A percentile compares a stretch with the other conserved stretches of the same genome.
phyloP scores from a whole-genome alignment of 1,140 invertebrate genomes.

The Zaprionus gabonicus region DNA sequence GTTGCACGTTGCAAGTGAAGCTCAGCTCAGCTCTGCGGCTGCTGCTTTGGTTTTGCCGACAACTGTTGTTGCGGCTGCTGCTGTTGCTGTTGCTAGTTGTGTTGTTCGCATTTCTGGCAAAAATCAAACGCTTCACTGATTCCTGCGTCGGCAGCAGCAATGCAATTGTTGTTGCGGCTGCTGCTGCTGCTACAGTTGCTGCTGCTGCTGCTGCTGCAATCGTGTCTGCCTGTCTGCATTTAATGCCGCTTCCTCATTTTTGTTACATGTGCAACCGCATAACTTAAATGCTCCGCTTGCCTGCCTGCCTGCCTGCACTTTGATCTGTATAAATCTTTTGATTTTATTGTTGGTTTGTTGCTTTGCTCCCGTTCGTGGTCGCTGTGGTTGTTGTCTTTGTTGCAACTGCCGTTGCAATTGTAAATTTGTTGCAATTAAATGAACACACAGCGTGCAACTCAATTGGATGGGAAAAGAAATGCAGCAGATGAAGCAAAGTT shows the following conservation, averaged over 20 bases:
- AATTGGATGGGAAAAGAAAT: slow-evolving; percentile 20
- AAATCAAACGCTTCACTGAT: slow-evolving; percentile 79
- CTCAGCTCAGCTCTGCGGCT: not conserved
- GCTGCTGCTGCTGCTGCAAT: slow-evolving; percentile 34
- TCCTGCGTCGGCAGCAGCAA: slow-evolving; percentile 58
- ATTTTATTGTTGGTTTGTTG: slow-evolving; percentile 26
- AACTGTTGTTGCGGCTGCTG: slow-evolving; percentile 12
- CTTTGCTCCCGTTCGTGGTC: slow-evolving; percentile 6
- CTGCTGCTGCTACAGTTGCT: slow-evolving; percentile 29
- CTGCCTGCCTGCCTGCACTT: slow-evolving; percentile 21
- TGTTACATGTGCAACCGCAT: slow-evolving; percentile 66
- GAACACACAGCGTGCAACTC: slow-evolving; percentile 27
- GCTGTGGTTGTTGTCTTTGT: slow-evolving; percentile 4
- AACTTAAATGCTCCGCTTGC: slow-evolving; percentile 49
- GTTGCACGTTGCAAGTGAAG: slow-evolving; percentile 31
- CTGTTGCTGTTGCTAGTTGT: slow-evolving; percentile 26
- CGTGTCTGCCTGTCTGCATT: slow-evolving; percentile 34
- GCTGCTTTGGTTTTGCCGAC: slow-evolving; percentile 33
- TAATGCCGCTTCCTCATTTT: slow-evolving; percentile 74
- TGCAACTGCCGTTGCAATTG: slow-evolving; percentile 21
- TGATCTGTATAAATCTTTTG: slow-evolving; percentile 30
- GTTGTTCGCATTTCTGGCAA: slow-evolving; percentile 56
- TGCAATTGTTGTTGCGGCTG: slow-evolving; percentile 36
- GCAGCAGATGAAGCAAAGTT: not conserved
- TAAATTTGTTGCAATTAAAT: slow-evolving; percentile 48